Evolutionary conservation across 2,797 vertebrate genomes (phyloP), one percentile per base, ranked within the genome.

Genomic region (Anas capensis): DNA sequence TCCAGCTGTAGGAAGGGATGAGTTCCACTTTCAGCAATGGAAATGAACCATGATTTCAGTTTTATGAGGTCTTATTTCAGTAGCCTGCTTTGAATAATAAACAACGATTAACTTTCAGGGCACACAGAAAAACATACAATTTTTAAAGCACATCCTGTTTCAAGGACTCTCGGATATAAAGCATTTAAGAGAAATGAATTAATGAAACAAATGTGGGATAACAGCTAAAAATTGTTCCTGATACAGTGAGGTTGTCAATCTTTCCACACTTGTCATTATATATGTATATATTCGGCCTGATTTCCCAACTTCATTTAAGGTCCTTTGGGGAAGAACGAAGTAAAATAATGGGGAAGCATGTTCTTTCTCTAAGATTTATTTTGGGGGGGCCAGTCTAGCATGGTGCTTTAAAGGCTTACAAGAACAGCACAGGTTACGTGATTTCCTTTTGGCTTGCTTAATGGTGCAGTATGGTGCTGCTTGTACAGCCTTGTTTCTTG

Each of bases 1-100:
- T 78, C 69, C 85, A 93, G 69, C 68, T 87, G 86, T 82, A 80
- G 27, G 66, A 73, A 82, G 61, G 4, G 20, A 85, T 20, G 40
- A 90, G 57, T 70, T 95, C 85, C 79, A 54, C 82, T 95, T 95
- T 91, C 95, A 82, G 75, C 94, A 33, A 34, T 92, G 81, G n/a
- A 89, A 87, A 82, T 49, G 62, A 89, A 77, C 87, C 1, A 1
- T 14, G 34, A 92, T 86, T 90, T 92, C 24, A 15, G 82, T 92
- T 89, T 90, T 91, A 75, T 24, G 81, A 54, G 26, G 75, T 84
- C 83, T 88, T 62, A 75, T 79, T 96, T 94, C 88, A 62, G 58
- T 61, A 66, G 62, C 60, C 92, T 84, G 24, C 60, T 79, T 81
- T 64, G 61, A 60, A 60, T 61, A 86, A 91, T 71, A 86, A 79